Evolutionary conservation across 2,113 vertebrate genomes (phyloP), one percentile per base, ranked within the genome.

Genomic region (Chitala chitala): DNA sequence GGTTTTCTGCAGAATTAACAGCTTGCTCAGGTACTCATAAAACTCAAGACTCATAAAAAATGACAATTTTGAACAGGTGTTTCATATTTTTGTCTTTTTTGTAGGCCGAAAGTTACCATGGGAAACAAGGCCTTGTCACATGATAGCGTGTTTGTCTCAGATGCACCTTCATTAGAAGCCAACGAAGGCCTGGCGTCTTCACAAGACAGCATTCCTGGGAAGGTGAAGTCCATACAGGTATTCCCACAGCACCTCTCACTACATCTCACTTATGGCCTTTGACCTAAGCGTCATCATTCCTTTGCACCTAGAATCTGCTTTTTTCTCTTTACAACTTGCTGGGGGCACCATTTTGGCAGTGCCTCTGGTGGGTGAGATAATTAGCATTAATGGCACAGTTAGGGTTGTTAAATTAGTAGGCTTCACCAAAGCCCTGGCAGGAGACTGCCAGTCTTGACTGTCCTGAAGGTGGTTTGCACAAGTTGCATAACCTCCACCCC

Each of bases 151-250:
- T 95, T 97, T 77, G 87, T 90, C 73, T 88, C 87, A 13, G 89
- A 94, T 22, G 84, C 73, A 1, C 78, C 85, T 24, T 81, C 85
- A 9, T 79, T 84, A 20, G 92, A 92, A 77, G 85, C 69, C 13
- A 81, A 83, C 17, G 24, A 88, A 53, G 80, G 80, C 78, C 80
- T 91, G 0, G 56, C 55, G 0, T 82, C 88, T 0, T 92, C 90
- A 46, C 91, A 93, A 81, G 93, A 94, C 81, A 91, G 87, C 81
- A 80, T 89, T 69, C 86, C 90, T 31, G 93, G 91, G 61, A 94
- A 92, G 86, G 93, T 94, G 74, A 95, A 93, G 83, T 89, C 89
- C 3, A 85, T 95, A 12, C 93, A 95, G 94, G 94, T 96, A 88
- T 56, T 20, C 29, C 65, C 2, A 55, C 38, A 55, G 29, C 6